phyloP scores from a whole-genome alignment of 2,888 invertebrate genomes.

The Anorthoa munda region DNA sequence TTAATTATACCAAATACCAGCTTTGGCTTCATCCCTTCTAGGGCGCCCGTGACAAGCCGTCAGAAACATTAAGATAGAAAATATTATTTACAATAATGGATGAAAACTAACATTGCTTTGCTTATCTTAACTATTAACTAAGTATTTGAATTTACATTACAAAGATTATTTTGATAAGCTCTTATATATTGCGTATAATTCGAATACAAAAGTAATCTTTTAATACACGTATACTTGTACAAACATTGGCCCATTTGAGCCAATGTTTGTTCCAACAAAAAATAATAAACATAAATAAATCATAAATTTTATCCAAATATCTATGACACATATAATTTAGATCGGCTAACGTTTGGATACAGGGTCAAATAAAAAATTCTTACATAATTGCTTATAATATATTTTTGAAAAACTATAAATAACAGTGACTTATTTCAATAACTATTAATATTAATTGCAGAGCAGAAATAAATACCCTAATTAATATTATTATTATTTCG shows the following conservation, averaged over 20 bases:
- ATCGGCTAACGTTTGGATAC: not conserved
- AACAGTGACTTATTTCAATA: slow-evolving; percentile 30
- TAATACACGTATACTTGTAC: slow-evolving; percentile 15
- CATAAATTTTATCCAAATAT: not conserved
- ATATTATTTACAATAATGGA: slow-evolving; percentile 74
- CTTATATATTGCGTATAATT: slow-evolving; percentile 55
- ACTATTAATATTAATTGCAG: slow-evolving; percentile 31
- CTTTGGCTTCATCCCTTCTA: slow-evolving; percentile 72
- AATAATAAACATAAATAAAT: slow-evolving; percentile 5
- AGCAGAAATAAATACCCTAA: slow-evolving; percentile 16
- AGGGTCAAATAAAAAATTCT: not conserved
- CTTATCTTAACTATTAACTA: slow-evolving; percentile 53
- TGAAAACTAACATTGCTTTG: slow-evolving; percentile 60
- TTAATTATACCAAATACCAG: slow-evolving; percentile 77
- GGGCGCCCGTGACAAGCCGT: slow-evolving; percentile 68
- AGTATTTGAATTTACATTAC: slow-evolving; percentile 53
- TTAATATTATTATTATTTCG: not conserved
- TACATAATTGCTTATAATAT: not conserved
- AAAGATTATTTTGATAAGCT: slow-evolving; percentile 64
- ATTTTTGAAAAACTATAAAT: slow-evolving; percentile 18
- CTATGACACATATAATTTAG: not conserved
- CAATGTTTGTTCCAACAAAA: slow-evolving; percentile 10
- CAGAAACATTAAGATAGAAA: slow-evolving; percentile 75
- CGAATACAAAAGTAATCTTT: slow-evolving; percentile 18
- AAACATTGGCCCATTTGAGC: slow-evolving; percentile 8